phyloP scores from a whole-genome alignment of 2,113 vertebrate species.

The Glaucidium brasilianum region DNA sequence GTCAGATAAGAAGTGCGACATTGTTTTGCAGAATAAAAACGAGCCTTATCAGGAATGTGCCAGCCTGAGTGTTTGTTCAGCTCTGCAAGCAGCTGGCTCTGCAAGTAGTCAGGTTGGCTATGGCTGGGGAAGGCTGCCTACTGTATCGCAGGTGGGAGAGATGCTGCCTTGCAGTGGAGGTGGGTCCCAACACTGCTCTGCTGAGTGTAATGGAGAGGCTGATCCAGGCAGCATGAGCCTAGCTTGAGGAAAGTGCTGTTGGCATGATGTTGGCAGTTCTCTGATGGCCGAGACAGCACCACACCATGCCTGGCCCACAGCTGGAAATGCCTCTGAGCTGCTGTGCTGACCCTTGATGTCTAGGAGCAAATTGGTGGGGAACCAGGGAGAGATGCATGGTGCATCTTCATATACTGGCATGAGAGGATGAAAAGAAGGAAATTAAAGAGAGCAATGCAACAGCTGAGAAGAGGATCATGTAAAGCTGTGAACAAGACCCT shows the following conservation, averaged over 20 bases:
- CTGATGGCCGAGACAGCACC: not conserved
- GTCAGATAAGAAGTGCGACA: conserved; percentile 29
- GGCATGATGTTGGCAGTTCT: not conserved
- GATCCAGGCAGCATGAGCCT: not conserved
- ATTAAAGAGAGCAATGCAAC: not conserved
- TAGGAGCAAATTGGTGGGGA: not conserved
- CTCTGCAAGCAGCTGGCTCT: not conserved
- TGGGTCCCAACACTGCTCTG: accelerated
- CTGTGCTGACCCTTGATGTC: not conserved
- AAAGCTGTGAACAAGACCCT: not conserved
- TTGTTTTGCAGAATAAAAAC: conserved; percentile 10
- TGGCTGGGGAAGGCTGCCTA: not conserved
- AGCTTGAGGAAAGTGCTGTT: not conserved
- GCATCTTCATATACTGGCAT: not conserved
- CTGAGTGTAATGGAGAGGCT: accelerated
- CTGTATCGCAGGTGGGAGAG: not conserved
- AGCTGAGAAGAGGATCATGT: not conserved
- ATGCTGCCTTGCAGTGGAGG: not conserved
- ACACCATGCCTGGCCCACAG: not conserved
- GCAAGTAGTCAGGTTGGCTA: not conserved
- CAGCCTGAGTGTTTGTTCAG: not conserved
- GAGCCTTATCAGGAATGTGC: not conserved
- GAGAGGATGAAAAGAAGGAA: not conserved
- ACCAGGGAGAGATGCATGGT: not conserved
- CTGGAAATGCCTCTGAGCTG: not conserved